Evolutionary conservation across 1,140 invertebrate genomes (phyloP).

Genomic region (Zeugodacus cucurbitae): DNA sequence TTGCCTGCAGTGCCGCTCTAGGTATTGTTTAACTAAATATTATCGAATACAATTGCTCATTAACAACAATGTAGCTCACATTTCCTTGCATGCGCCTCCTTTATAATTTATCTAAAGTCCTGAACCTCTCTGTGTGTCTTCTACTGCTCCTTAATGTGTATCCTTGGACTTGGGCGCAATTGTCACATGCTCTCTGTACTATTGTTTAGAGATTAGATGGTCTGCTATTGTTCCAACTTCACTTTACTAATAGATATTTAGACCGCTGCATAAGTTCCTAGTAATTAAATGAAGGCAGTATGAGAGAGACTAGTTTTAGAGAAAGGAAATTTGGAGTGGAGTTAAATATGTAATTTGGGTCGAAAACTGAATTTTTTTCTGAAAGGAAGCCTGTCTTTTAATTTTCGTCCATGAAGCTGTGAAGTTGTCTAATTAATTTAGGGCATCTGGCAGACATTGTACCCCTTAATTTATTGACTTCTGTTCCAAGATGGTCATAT

Average conservation of each 20-base stretch:
- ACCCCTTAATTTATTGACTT: too few species aligned
- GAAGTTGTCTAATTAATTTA: too few species aligned
- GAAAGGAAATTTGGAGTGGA: not conserved
- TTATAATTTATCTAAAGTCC: not conserved
- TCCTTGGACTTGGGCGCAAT: not conserved
- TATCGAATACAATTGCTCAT: constrained; percentile 44
- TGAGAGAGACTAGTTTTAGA: not conserved
- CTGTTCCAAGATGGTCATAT: too few species aligned
- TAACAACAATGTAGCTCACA: constrained; percentile 26
- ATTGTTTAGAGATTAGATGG: not conserved
- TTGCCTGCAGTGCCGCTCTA: not conserved
- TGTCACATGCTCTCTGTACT: not conserved
- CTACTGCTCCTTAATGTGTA: not conserved
- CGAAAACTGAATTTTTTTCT: too few species aligned
- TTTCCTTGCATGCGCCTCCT: not conserved
- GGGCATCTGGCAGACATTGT: too few species aligned
- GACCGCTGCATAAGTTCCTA: not conserved
- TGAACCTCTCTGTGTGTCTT: not conserved
- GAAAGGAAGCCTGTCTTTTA: too few species aligned
- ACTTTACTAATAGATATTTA: not conserved
- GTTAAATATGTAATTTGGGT: too few species aligned
- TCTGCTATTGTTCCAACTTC: not conserved
- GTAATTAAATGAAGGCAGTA: not conserved
- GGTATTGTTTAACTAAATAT: constrained; percentile 31
- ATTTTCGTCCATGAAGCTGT: too few species aligned